Base-by-base conservation (phyloP, 2,888 invertebrate genomes). In the Conops quadrifasciatus region DNA sequence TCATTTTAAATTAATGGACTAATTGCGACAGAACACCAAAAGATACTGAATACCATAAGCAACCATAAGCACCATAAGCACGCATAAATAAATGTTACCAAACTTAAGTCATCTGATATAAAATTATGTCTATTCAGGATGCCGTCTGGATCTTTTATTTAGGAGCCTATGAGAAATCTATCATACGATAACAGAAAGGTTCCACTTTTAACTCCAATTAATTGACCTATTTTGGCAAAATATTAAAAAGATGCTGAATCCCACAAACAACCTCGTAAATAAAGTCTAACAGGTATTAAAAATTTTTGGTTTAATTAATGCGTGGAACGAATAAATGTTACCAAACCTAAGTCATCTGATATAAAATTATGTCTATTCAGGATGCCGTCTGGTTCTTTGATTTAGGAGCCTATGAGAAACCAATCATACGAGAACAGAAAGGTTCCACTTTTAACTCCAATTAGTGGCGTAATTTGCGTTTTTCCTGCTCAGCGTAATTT, bases 291-390 rank as follows among this genome's bases (percentile, higher is more conserved):
- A 36, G 9, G 9, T 36, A 7, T 36, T 36, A 36, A 7, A 36
- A 4, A 36, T 36, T 9, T 36, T 9, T 36, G 4, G 36, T 7
- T 36, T 7, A 36, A 36, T 7, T 9, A 36, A 36, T 36, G 36
- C 36, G 9, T 36, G n/a, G n/a, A n/a, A n/a, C 36, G 36, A 36
- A 53, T 2, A n/a, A 53, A 47, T 53, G 64, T 70, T 11, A 11
- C 59, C 70, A 70, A 62, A 72, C 67, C 43, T 58, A 70, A 71
- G 71, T 71, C 65, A 72, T 58, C 73, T 60, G 71, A 70, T 56
- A 70, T 72, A 74, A 76, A 76, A 78, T 77, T n/a, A 63, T 0
- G 16, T 74, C 76, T 76, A 78, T 67, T 73, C 76, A 78, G 75
- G 75, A 76, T 79, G 78, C 73, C 75, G 75, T 76, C 74, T 11